Evolutionary conservation across 2,888 invertebrate genomes (phyloP).

Genomic region (Chloroclysta siterata): DNA sequence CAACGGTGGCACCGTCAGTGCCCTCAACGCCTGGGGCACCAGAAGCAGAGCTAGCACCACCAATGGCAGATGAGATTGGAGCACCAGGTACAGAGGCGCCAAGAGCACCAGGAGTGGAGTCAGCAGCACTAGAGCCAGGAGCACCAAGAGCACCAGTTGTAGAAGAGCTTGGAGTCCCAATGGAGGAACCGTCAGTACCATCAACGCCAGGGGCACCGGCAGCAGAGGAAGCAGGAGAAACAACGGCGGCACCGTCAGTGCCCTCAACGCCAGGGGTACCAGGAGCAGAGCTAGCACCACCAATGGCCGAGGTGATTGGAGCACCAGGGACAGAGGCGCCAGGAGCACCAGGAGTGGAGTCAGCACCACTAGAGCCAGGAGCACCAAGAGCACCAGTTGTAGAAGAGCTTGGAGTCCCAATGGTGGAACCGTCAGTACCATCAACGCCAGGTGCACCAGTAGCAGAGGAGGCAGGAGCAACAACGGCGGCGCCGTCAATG

Average conservation of each 20-base stretch:
- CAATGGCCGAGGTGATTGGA: background rate
- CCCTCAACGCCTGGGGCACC: conserved; percentile 8
- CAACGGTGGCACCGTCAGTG: conserved; percentile 8
- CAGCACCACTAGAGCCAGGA: background rate
- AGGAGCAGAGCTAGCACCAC: background rate
- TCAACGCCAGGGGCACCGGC: background rate
- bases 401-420: background rate
- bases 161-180: background rate
- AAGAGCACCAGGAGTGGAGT: no score
- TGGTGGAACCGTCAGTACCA: background rate
- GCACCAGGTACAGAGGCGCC: background rate
- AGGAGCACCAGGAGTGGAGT: background rate
- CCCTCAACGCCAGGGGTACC: conserved; percentile 9
- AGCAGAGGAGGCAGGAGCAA: background rate
- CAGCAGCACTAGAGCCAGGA: background rate
- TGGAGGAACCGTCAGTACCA: background rate
- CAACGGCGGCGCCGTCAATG: conserved; percentile 7
- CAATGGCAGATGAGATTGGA: conserved; percentile 2
- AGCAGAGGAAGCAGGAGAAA: background rate
- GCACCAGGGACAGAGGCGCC: background rate
- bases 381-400: no score
- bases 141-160: no score
- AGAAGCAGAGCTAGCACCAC: background rate
- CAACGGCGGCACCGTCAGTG: conserved; percentile 8
- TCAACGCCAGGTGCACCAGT: background rate